These are phyloP conservation scores for Aplodontia rufa DNA, from an alignment of 2,113 vertebrate species.

Conservation along the genomic window DNA sequence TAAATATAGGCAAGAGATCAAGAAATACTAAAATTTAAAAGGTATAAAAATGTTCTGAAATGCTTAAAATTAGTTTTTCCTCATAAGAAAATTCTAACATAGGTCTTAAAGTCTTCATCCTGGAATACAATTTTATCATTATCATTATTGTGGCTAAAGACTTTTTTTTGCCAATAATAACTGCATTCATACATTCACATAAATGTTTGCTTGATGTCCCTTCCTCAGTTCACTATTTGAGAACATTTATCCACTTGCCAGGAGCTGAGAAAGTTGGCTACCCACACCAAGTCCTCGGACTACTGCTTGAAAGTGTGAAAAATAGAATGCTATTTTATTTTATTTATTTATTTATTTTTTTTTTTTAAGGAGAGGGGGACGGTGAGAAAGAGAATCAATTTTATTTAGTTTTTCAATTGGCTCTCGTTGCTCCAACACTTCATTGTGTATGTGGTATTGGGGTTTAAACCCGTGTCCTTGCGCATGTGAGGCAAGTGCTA, in stretches of 20 bases:
- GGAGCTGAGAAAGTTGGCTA: not conserved
- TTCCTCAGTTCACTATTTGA: not conserved
- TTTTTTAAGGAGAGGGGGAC: too few species aligned
- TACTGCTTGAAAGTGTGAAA: not conserved
- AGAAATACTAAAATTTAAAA: not conserved
- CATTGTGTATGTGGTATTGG: too few species aligned
- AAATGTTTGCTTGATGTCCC: not conserved
- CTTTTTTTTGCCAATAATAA: not conserved
- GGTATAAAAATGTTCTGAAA: slow-evolving; percentile 20
- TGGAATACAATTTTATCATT: not conserved
- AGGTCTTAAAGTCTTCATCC: not conserved
- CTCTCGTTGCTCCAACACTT: too few species aligned
- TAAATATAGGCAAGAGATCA: not conserved
- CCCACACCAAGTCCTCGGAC: not conserved
- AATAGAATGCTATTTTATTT: too few species aligned
- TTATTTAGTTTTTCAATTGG: too few species aligned
- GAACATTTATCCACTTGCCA: not conserved
- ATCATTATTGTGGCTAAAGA: not conserved
- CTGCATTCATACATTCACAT: not conserved
- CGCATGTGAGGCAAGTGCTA: too few species aligned
- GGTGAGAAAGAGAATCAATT: too few species aligned
- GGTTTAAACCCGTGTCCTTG: too few species aligned
- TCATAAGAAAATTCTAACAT: not conserved
- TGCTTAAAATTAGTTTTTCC: not conserved
- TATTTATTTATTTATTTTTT: too few species aligned